Base-by-base conservation (phyloP, 2,113 vertebrate species). In the Oriolus oriolus region DNA sequence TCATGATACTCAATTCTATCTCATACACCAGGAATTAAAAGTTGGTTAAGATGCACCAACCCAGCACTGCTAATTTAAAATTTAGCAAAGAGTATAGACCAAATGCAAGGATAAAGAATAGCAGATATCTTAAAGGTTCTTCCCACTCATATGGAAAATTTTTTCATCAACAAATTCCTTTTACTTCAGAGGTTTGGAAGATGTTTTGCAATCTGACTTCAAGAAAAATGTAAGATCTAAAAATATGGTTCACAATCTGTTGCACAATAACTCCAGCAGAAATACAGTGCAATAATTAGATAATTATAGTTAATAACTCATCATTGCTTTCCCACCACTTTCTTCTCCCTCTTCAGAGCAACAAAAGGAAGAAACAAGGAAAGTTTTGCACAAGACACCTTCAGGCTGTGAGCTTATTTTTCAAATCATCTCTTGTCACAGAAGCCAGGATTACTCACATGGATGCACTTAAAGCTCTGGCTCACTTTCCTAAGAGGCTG, bases 241-340 rank as follows among this genome's bases (percentile, higher is more conserved):
- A 96, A 94, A 95, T 93, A 93, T 26, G 31, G 49, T 41, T 93
- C 89, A 59, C 94, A 97, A 95, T 91, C 93, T 95, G 89, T 93
- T 97, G 66, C 89, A 92, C 90, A 96, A 90, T 83, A 89, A 89
- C 90, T 95, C 82, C 75, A 89, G 86, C 47, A 89, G 76, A 75
- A 91, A 93, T 63, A 84, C 82, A 84, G 81, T 28, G 49, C 81
- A 96, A 76, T 70, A 94, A 87, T 92, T 91, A 90, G 37, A 56
- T 94, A 94, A 96, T 95, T 94, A 91, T 3, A 87, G 84, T 90
- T 92, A 96, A 97, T 95, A 96, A 93, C 61, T 87, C 96, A 84
- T 96, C 94, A 80, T 83, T 83, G 88, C 90, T 97, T 93, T 95
- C 94, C 86, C 71, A 94, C 77, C 92, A 90, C 84, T 94, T 91